Conservation (phyloP, 2,888 invertebrate species). For the Pristionchus fissidentatus region DNA sequence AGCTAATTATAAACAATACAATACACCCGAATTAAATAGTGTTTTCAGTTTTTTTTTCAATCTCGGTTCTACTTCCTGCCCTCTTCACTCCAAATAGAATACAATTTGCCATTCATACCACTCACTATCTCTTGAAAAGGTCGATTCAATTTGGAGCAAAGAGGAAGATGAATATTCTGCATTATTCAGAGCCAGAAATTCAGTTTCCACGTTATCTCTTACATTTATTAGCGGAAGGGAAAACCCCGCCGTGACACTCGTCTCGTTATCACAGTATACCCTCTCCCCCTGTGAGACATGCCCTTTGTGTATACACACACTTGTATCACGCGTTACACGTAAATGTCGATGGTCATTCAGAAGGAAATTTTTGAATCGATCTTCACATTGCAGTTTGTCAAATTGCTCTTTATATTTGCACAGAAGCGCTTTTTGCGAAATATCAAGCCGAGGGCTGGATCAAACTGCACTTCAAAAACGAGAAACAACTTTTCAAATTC, state of each 20-base stretch:
- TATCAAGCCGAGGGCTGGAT: neutral
- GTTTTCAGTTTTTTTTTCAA: neutral
- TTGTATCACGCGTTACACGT: neutral
- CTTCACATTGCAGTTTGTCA: neutral
- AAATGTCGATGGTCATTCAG: too few relatives aligned
- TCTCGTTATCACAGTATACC: neutral
- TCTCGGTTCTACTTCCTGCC: neutral
- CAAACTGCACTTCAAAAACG: constrained; percentile 8
- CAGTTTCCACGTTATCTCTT: neutral
- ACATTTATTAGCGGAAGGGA: neutral
- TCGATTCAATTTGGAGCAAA: constrained; percentile 6
- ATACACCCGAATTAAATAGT: too few relatives aligned
- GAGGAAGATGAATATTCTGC: neutral
- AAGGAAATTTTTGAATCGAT: neutral
- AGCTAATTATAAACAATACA: too few relatives aligned
- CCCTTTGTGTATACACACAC: constrained; percentile 5
- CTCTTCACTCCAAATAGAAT: neutral
- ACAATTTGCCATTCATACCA: constrained; percentile 8
- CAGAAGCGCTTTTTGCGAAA: constrained; percentile 6
- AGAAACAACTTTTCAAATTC: neutral
- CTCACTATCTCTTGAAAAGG: neutral
- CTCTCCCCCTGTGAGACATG: neutral
- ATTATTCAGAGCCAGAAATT: neutral
- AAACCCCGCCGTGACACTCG: neutral
- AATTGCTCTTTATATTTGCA: neutral